Base-by-base conservation (phyloP, 2,888 invertebrate species). In the Euphydryas editha region DNA sequence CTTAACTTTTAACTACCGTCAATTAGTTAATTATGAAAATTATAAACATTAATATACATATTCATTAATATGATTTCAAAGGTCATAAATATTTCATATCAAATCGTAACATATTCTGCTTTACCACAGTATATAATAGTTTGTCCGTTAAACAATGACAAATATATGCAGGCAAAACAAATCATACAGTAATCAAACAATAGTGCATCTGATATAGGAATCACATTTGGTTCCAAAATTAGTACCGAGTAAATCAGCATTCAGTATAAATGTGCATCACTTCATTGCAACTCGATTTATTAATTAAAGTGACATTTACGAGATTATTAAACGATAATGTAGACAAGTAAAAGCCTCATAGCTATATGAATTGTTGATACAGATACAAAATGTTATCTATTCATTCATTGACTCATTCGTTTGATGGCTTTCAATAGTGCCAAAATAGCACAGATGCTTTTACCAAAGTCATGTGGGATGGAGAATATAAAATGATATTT, bases 111-210 rank as follows among this genome's bases (percentile, higher is more conserved):
- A 47, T 15, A 56, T 56, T 56, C 36, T 5, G n/a, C 36, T 20
- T 44, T 30, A 62, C 36, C 54, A 17, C 54, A 54, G 36, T 17
- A 10, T 17, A 36, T 55, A 62, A 55, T 55, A 56, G 37, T 46
- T 59, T 59, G 59, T 54, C 42, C 54, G 54, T 46, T 18, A 42
- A 59, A 62, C 68, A 65, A 61, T 61, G 58, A 59, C 54, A 59
- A 49, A 62, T 46, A 62, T 21, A 62, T 59, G 60, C 44, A 60
- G 59, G 57, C 44, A 60, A 67, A 64, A 67, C 60, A 67, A 49
- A 60, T 64, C 63, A 67, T 63, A 47, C 47, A 60, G 36, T 58
- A 62, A 62, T 47, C 58, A 61, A 65, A 68, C 59, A 68, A 68
- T 68, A 36, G 56, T 42, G 54, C 46, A 3, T 15, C 30, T 57